A percentile compares a stretch with the other conserved stretches of the same genome.
Evolutionary conservation across 2,113 vertebrate species (phyloP).

Genomic region (Ophiodon elongatus): DNA sequence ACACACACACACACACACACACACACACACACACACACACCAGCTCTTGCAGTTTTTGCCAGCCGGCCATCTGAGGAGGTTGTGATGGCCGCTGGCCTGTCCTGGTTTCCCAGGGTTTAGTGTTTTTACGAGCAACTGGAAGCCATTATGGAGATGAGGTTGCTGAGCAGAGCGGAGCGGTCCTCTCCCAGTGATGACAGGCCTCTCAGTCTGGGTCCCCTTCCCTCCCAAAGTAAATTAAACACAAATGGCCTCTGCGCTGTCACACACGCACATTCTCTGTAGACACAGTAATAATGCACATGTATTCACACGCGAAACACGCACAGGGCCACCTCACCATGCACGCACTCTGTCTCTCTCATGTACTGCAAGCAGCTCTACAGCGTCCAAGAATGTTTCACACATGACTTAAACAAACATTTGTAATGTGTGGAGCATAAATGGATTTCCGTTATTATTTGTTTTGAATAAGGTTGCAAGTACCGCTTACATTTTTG

Average conservation of each 20-base stretch:
- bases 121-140: constrained; percentile 85
- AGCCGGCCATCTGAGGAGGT: constrained; percentile 52
- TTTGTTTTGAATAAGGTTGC: not conserved
- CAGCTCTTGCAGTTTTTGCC: constrained; percentile 1
- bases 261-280: constrained; percentile 53
- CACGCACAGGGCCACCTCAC: constrained; percentile 18
- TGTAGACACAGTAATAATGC: constrained; percentile 27
- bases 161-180: constrained; percentile 73
- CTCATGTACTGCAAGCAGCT: not conserved
- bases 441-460: not conserved
- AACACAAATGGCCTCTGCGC: constrained; percentile 81
- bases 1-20: not conserved
- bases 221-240: constrained; percentile 78
- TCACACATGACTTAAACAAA: constrained; percentile 32
- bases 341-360: constrained; percentile 8
- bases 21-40: not conserved
- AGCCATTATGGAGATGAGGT: constrained; percentile 85
- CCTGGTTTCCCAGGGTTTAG: constrained; percentile 76
- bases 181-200: constrained; percentile 82
- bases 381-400: constrained; percentile 3
- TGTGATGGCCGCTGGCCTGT: constrained; percentile 68
- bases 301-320: constrained; percentile 33
- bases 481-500: not conserved
- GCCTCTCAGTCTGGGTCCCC: constrained; percentile 77
- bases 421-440: not conserved